These are phyloP conservation scores for Xestia sexstrigata DNA, from an alignment of 2,888 invertebrate genomes.

Conservation along the genomic window DNA sequence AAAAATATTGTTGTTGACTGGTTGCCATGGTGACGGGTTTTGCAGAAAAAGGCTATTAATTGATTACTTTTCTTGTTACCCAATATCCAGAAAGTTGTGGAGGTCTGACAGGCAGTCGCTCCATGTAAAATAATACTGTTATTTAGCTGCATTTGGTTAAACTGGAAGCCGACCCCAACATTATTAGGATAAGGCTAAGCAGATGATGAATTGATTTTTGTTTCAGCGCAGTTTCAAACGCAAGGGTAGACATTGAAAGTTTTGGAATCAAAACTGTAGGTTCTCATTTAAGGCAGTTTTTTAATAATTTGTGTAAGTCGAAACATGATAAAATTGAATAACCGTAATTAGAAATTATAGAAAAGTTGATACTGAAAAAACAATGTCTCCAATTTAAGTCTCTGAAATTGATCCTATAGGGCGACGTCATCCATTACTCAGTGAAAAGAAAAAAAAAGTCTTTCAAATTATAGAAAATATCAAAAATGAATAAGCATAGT, in stretches of 20 bases:
- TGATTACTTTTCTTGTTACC: background rate
- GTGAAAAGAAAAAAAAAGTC: no score
- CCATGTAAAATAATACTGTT: background rate
- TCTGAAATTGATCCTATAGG: background rate
- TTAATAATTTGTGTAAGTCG: no score
- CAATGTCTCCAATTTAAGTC: background rate
- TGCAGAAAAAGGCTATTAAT: background rate
- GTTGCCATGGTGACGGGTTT: slow-evolving; percentile 38
- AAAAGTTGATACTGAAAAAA: no score
- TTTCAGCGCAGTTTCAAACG: background rate
- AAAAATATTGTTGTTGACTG: slow-evolving; percentile 20
- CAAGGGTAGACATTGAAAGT: background rate
- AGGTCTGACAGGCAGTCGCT: background rate
- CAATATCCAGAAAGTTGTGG: background rate
- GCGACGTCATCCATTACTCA: no score
- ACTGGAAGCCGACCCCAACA: background rate
- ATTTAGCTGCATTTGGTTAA: background rate
- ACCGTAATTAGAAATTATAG: no score
- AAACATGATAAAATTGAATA: no score
- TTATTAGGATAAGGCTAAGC: background rate
- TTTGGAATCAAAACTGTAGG: no score
- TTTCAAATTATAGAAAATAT: no score
- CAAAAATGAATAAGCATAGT: background rate
- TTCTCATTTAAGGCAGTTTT: no score
- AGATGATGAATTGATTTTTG: background rate